Evolutionary conservation across 1,140 invertebrate species (phyloP).

Genomic region (Drosophila elegans): DNA sequence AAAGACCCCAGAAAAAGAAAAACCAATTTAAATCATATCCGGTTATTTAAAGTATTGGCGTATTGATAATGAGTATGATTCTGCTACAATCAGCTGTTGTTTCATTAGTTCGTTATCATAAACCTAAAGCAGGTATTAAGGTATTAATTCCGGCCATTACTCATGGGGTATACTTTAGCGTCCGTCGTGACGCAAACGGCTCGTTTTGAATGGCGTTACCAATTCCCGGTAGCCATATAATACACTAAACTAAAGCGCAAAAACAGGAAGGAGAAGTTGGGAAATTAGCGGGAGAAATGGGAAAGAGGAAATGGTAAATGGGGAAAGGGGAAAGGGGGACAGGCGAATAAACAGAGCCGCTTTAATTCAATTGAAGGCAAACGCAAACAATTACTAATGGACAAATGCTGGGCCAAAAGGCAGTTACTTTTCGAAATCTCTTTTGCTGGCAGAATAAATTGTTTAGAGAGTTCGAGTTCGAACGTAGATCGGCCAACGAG

Average conservation of each 20-base stretch:
- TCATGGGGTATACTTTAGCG: constrained; percentile 5
- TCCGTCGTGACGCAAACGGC: constrained; percentile 5
- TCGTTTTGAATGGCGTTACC: constrained; percentile 11
- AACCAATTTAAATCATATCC: neutral
- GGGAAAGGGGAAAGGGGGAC: too few species aligned
- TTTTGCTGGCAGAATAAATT: constrained; percentile 19
- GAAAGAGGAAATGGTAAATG: neutral
- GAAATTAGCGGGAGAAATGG: constrained; percentile 19
- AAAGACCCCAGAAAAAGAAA: neutral
- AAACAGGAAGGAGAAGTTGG: constrained; percentile 54
- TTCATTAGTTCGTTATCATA: constrained; percentile 1
- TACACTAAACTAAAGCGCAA: constrained; percentile 49
- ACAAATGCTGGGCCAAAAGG: constrained; percentile 35
- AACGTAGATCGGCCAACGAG: neutral
- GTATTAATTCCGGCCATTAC: constrained; percentile 4
- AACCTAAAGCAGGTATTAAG: neutral
- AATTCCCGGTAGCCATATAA: constrained; percentile 39
- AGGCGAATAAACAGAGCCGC: constrained; percentile 11
- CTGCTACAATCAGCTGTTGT: neutral
- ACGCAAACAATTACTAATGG: constrained; percentile 42
- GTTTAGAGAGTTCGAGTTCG: constrained; percentile 25
- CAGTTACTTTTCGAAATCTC: constrained; percentile 63
- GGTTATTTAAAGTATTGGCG: neutral
- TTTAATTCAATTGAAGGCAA: constrained; percentile 57
- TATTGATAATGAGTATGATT: neutral